Evolutionary conservation across 2,113 vertebrate genomes (phyloP).

Genomic region (Semicossyphus pulcher): DNA sequence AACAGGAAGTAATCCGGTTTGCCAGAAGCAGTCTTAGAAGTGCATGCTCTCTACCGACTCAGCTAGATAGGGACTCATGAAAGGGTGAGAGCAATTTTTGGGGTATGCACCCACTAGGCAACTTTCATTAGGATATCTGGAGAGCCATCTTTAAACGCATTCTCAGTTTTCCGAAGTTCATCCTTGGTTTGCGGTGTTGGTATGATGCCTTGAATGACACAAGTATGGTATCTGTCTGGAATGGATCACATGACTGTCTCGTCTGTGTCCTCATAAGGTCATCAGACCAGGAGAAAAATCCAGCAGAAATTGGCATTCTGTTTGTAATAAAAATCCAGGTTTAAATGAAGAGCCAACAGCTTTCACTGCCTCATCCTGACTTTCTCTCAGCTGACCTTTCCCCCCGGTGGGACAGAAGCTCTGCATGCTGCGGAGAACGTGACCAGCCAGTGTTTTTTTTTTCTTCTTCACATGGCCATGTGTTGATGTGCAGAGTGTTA

Average conservation of each 20-base stretch:
- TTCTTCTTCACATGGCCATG: constrained; percentile 39
- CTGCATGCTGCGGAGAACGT: constrained; percentile 49
- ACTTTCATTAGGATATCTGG: no score
- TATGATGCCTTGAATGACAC: no score
- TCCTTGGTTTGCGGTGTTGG: background rate
- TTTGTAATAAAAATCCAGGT: no score
- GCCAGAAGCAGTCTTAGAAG: no score
- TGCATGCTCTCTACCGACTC: no score
- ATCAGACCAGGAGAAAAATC: background rate
- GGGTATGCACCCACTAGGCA: no score
- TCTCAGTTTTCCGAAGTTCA: no score
- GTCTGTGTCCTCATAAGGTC: constrained; percentile 2
- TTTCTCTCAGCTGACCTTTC: constrained; percentile 31
- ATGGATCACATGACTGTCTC: background rate
- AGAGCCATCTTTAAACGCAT: no score
- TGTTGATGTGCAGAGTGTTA: constrained; percentile 54
- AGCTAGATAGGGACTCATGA: no score
- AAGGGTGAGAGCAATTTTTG: no score
- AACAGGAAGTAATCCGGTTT: no score
- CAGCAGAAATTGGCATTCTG: constrained; percentile 7
- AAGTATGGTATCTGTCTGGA: no score
- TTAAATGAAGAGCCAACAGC: constrained; percentile 21
- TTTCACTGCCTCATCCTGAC: constrained; percentile 7
- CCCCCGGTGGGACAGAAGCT: constrained; percentile 10
- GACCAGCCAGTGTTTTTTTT: constrained; percentile 25